Base-by-base conservation (phyloP, 2,797 vertebrate genomes). In the Tokudaia tokunoshimensis region DNA sequence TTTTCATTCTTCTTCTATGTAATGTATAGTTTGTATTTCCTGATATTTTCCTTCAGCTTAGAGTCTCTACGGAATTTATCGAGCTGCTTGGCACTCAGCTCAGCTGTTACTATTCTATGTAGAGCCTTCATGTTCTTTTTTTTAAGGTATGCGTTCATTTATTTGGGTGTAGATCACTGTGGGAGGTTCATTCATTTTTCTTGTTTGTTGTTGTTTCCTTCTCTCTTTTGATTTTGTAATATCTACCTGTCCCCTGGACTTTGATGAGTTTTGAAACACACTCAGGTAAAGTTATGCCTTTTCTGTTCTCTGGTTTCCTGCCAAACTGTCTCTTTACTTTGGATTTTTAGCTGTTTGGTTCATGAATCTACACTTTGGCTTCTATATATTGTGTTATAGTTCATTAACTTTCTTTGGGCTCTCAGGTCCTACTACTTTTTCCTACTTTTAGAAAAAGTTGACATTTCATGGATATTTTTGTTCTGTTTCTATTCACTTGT, bases 1-100 rank as follows among this genome's bases (percentile, higher is more conserved):
- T 94, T 95, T 96, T 93, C 15, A 20, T 93, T 91, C 17, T 96
- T 96, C 50, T 31, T 89, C 2, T 67, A 24, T 55, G 24, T 91
- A 94, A 13, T 85, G 90, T 57, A 76, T 76, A 24, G 15, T 87
- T 94, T 94, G 61, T 90, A 29, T 75, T 57, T 80, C n/a, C 10
- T 93, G 13, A 65, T 85, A 57, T 81, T 76, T 87, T 44, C 88
- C 61, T 81, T 74, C 47, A 67, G 17, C 3, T 44, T 61, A 72
- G 81, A 82, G 90, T 34, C 67, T 93, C 50, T 63, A 86, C 82
- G 57, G 55, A n/a, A 59, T 94, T 95, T 82, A 52, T 44, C 79
- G 31, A 67, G 57, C 29, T 87, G 8, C 11, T 91, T 84, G 74
- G 50, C 63, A 75, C 55, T 72, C 75, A 59, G 80, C 85, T 93